phyloP scores from a whole-genome alignment of 1,140 invertebrate genomes.

The Aphis gossypii region DNA sequence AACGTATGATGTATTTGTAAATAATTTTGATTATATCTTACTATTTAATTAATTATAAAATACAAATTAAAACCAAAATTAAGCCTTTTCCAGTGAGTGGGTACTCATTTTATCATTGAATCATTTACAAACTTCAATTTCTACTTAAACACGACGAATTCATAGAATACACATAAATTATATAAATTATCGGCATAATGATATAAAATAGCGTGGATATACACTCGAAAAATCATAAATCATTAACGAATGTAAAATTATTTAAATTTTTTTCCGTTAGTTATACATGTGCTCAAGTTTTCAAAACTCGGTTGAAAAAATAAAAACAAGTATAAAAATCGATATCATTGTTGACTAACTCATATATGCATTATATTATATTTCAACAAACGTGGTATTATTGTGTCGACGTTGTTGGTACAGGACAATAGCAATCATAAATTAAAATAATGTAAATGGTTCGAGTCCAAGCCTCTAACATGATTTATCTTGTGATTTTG shows the following conservation, averaged over 20 bases:
- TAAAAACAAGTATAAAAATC: not conserved
- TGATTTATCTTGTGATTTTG: slow-evolving; percentile 33
- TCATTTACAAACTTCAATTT: not conserved
- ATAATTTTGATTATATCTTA: not conserved
- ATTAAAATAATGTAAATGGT: slow-evolving; percentile 39
- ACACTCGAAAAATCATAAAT: not conserved
- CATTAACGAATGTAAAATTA: not conserved
- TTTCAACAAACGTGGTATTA: not conserved
- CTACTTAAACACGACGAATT: not conserved
- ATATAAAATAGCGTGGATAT: not conserved
- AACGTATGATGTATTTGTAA: not conserved
- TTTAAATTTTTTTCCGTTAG: not conserved
- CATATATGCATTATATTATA: not conserved
- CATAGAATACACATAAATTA: not conserved
- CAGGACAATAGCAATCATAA: slow-evolving; percentile 19
- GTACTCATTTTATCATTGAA: not conserved
- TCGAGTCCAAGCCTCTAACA: not conserved
- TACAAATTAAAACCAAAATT: not conserved
- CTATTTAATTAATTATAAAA: not conserved
- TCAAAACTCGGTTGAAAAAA: not conserved
- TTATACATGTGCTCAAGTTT: no score
- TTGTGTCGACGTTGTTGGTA: not conserved
- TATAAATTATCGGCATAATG: not conserved
- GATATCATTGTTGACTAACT: not conserved
- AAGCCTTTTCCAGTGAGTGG: not conserved